Base-by-base conservation (phyloP, 64 coral and sea anemone species). In the Stylophora pistillata region DNA sequence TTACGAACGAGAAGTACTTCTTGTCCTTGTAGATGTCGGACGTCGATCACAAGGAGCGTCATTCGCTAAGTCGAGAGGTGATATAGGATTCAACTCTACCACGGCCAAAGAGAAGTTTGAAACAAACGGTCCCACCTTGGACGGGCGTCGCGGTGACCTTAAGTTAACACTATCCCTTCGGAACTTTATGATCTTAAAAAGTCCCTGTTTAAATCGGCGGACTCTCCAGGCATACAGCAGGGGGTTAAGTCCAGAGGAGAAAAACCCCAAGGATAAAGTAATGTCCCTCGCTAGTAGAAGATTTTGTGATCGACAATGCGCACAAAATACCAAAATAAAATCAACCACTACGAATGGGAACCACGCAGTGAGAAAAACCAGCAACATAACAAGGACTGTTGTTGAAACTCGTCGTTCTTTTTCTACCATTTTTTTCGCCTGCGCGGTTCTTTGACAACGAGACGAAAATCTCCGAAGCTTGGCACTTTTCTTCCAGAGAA, bases 331-430 rank as follows among this genome's bases (percentile, higher is more conserved):
- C 4, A 89, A 62, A 12, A 89, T 33, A 55, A 89, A 89, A 21
- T 90, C 88, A 10, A 90, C 68, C 5, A 91, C 71, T 0, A 91
- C 89, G 14, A 91, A 91, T 58, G 89, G 89, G 74, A 82, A 82
- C 78, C 89, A 91, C 10, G 89, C 77, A 23, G 63, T 33, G 17
- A 84, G 33, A 23, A 91, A 91, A 2, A 91, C 78, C 14, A 74
- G 4, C 14, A 91, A 52, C 89, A 91, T 91, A 29, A 91, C 84
- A 53, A 91, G 58, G 18, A 91, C 89, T 21, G 89, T 91, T 0
- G 65, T 91, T 6, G 89, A 91, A 54, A 91, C 52, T 6, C 78
- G 61, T 16, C 75, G 71, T 10, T 91, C 89, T 83, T 68, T 54
- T 31, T 91, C 64, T 23, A 91, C 68, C 55, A 65, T 79, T 56